phyloP scores from a whole-genome alignment of 2,797 vertebrate genomes.

The Aphelocoma californica region DNA sequence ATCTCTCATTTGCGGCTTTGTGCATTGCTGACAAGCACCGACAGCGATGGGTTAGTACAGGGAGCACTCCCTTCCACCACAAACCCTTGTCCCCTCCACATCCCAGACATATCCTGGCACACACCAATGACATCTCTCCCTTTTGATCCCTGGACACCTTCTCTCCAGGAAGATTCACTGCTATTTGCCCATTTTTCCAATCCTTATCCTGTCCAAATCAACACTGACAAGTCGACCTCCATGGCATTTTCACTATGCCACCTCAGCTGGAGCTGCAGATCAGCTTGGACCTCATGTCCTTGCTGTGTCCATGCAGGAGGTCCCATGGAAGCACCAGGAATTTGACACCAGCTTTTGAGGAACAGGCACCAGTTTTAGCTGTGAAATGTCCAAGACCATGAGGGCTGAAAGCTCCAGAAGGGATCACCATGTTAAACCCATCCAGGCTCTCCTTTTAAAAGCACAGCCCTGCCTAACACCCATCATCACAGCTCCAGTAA shows the following conservation, averaged over 20 bases:
- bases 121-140: not conserved
- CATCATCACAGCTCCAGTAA: not conserved
- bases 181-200: not conserved
- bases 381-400: not conserved
- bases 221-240: rapidly evolving
- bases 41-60: not conserved
- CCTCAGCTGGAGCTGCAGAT: not conserved
- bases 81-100: not conserved
- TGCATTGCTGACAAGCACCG: not conserved
- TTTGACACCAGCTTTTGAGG: constrained; percentile 1
- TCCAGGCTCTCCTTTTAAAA: not conserved
- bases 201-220: not conserved
- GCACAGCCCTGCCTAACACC: not conserved
- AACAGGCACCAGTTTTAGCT: not conserved
- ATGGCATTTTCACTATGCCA: not conserved
- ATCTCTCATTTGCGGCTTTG: not conserved
- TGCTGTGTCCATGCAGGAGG: not conserved
- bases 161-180: not conserved
- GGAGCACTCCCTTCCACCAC: not conserved
- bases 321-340: not conserved
- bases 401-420: not conserved
- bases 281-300: not conserved
- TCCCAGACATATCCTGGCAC: not conserved
- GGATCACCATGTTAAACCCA: not conserved
- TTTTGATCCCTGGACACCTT: not conserved